Evolutionary conservation across 2,888 invertebrate species (phyloP), one percentile per base, ranked within the genome.

Genomic region (Machimus rusticus): DNA sequence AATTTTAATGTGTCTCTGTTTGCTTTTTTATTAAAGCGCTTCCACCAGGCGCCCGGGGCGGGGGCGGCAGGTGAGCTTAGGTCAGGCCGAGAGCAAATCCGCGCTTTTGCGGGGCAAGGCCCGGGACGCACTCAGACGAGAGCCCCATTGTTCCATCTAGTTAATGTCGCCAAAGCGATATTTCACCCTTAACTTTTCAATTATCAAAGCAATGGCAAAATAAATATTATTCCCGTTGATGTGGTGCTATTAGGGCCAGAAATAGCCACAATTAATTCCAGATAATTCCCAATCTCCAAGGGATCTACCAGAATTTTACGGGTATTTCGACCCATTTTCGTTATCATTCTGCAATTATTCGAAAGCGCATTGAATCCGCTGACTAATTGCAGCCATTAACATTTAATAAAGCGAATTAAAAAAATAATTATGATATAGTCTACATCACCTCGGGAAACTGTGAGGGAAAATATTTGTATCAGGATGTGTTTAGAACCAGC

Each of bases 1-100:
- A 39, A 78, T 43, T 78, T 78, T 78, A 43, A 78, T 78, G 78
- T 37, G 78, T 78, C 78, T 78, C 37, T 37, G 43, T 78, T 78
- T 78, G 43, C 37, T 66, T 66, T 66, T 66, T 66, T 66, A 66
- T 66, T 66, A 66, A 66, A 66, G 23, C 66, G 66, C 66, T 66
- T 19, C 66, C 28, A 12, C 28, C 14, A n/a, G 9, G 66, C 66
- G 9, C 55, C 55, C 19, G n/a, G 9, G 23, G 66, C 66, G 28
- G 23, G 16, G 51, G n/a, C 6, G 51, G 1, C 51, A 66, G 28
- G 28, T 66, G 9, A 12, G 66, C 28, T 66, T 66, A 66, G 23
- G 66, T 6, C 23, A 4, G 28, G 66, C 23, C 4, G 19, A 28
- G 66, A 19, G 8, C n/a, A 19, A 51, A 51, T n/a, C 51, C 51